Evolutionary conservation across 2,797 vertebrate species (phyloP), one percentile per base, ranked within the genome.

Genomic region (Ctenopoma kingsleyae): DNA sequence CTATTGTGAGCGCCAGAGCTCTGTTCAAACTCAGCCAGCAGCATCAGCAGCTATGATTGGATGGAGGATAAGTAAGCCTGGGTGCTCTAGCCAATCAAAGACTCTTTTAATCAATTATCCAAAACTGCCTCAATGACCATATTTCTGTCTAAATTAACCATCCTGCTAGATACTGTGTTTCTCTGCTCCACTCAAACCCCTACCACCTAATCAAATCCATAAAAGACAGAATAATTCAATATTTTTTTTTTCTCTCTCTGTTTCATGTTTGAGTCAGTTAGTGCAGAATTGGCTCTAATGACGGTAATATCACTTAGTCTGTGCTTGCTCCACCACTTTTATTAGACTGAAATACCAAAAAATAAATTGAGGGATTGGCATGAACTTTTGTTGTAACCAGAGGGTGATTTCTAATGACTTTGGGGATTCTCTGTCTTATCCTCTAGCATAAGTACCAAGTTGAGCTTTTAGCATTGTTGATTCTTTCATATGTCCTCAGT

Each of bases 1-100:
- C 90, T 75, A 91, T 93, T 92, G 92, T 92, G 89, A 90, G 71
- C 9, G 38, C 67, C 23, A 59, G 74, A 56, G 63, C 81, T 73
- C 60, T 64, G 78, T 89, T 88, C 87, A 89, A 74, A 87, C 67
- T 52, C 76, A 81, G 83, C 82, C 87, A 85, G 71, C 74, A 85
- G 75, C 82, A 79, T 89, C 67, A 19, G 44, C 74, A 53, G 16
- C 60, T 83, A 71, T 81, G 79, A 93, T 91, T 91, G 91, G 91
- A 59, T 36, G 60, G 52, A 73, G 46, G 70, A 72, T 76, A 47
- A 67, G 53, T 51, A 52, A 80, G 81, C 57, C 50, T 57, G 36
- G 22, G 36, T 48, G 44, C 58, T 62, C 10, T 4, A 67, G 70
- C 90, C 89, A 91, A 89, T 92, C 76, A 57, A 61, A 71, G 36